Conservation (phyloP, 2,888 invertebrate species). For the Sthenelais limicola region DNA sequence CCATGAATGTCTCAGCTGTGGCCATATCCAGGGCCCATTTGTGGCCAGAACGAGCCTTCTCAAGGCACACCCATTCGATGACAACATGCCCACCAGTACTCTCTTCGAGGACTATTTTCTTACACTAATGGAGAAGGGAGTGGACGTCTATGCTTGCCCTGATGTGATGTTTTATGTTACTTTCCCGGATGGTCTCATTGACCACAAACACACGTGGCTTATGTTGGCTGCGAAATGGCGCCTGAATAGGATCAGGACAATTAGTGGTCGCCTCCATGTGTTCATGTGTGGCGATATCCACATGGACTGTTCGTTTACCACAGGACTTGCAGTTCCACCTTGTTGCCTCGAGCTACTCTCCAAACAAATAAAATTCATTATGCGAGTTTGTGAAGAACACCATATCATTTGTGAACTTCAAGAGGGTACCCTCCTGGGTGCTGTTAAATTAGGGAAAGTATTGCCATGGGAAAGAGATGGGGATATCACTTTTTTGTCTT, state of each 20-base stretch:
- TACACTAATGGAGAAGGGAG: slow-evolving; percentile 49
- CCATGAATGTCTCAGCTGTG: slow-evolving; percentile 65
- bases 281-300: slow-evolving; percentile 8
- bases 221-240: slow-evolving; percentile 49
- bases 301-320: slow-evolving; percentile 29
- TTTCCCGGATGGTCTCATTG: not conserved
- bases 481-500: slow-evolving; percentile 57
- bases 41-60: slow-evolving; percentile 55
- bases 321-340: slow-evolving; percentile 53
- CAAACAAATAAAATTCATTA: slow-evolving; percentile 52
- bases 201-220: slow-evolving; percentile 40
- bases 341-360: slow-evolving; percentile 60
- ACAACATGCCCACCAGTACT: slow-evolving; percentile 49
- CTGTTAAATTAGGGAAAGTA: slow-evolving; percentile 66
- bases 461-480: slow-evolving; percentile 69
- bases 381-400: slow-evolving; percentile 55
- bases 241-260: slow-evolving; percentile 47
- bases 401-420: slow-evolving; percentile 61
- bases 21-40: slow-evolving; percentile 64
- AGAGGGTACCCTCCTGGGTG: slow-evolving; percentile 65
- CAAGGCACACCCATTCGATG: slow-evolving; percentile 51
- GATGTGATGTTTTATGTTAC: slow-evolving; percentile 64
- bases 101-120: slow-evolving; percentile 65
- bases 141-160: slow-evolving; percentile 59
- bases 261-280: slow-evolving; percentile 46